Conservation (phyloP, 2,888 invertebrate genomes). For the Drosophila basisetae region DNA sequence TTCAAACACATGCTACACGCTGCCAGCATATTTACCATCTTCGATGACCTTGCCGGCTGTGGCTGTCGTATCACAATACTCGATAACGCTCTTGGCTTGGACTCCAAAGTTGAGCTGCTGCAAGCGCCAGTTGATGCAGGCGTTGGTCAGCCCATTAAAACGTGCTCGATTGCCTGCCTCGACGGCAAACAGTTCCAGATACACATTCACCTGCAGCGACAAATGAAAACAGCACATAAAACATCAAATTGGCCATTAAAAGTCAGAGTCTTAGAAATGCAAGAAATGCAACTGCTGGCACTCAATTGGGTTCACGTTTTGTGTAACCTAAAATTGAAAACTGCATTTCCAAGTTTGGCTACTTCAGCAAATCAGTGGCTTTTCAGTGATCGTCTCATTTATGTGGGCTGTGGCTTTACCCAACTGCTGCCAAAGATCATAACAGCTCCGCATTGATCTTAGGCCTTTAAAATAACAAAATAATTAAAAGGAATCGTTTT, state of each 20-base stretch:
- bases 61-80: conserved; percentile 76
- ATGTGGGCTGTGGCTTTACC: conserved; percentile 44
- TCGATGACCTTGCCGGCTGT: conserved; percentile 57
- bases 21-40: conserved; percentile 57
- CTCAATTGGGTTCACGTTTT: conserved; percentile 33
- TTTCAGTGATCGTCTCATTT: conserved; percentile 32
- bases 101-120: conserved; percentile 57
- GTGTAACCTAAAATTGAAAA: conserved; percentile 46
- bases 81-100: conserved; percentile 76
- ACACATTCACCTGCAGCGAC: conserved; percentile 73
- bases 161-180: conserved; percentile 71
- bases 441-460: not conserved
- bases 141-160: conserved; percentile 73
- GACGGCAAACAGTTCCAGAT: conserved; percentile 74
- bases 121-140: conserved; percentile 79
- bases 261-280: conserved; percentile 56
- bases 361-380: conserved; percentile 58
- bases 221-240: conserved; percentile 3
- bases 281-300: conserved; percentile 48
- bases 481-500: not conserved
- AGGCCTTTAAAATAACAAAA: not conserved
- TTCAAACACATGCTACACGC: not conserved
- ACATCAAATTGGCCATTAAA: conserved; percentile 37
- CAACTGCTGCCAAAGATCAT: conserved; percentile 8
- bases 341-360: conserved; percentile 42